Base-by-base conservation (phyloP, 2,113 vertebrate genomes). In the Apteryx mantelli region DNA sequence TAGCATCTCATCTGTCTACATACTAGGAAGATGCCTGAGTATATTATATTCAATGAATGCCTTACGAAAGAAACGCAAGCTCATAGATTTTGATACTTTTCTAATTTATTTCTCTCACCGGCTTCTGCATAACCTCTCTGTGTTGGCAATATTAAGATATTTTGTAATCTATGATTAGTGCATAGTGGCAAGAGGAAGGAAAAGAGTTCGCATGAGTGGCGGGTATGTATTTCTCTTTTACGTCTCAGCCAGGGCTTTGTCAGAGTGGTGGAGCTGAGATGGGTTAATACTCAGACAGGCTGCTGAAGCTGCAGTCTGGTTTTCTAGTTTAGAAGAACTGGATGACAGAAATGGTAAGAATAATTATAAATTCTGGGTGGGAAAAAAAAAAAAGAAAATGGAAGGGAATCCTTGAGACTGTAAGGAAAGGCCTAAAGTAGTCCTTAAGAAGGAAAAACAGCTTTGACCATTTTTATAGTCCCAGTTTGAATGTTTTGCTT, bases 261-360 rank as follows among this genome's bases (percentile, higher is more conserved):
- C 85, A 89, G 90, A 94, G 75, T 16, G 38, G 68, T 63, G 76
- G 64, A 93, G 89, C 75, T 1, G 60, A 89, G 82, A 58, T 1
- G 82, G 79, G 90, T 86, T 96, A 76, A 66, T 74, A 44, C 64
- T 90, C 93, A 95, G 93, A 89, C 89, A 91, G 79, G 55, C 93
- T 94, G 93, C 48, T 77, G 90, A 83, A 81, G 82, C 82, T 94
- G 79, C 95, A 81, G 95, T 97, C 95, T 97, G 95, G 82, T 95
- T 96, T 97, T 96, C 95, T 93, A 96, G 93, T 96, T 97, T 86
- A 91, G 60, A 81, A 91, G 75, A 1, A 0, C 90, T 93, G 85
- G 60, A 83, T 93, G 68, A 88, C 85, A 96, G 60, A 90, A 96
- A 94, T 86, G 46, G 82, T 88, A 96, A 60, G 90, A 91, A 78